Percentiles rank a stretch among this genome's conserved stretches.
Evolutionary conservation across 2,113 vertebrate species (phyloP).

Genomic region (Rhadina sibilatrix): DNA sequence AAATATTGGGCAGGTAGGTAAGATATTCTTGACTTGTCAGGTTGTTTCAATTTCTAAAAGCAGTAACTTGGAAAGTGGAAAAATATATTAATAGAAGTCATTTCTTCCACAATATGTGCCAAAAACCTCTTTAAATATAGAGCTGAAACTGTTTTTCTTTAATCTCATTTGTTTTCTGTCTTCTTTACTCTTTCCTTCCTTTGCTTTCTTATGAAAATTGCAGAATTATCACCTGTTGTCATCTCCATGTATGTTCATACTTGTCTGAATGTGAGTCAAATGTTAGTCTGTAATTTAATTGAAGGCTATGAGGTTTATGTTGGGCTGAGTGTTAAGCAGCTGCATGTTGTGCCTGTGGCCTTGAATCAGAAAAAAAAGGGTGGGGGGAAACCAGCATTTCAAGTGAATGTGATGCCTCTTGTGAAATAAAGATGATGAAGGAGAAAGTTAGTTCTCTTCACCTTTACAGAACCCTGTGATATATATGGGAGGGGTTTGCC

Average conservation of each 20-base stretch:
- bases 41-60: not conserved
- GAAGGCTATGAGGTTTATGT: not conserved
- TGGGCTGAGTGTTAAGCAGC: not conserved
- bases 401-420: not conserved
- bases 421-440: not conserved
- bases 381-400: not conserved
- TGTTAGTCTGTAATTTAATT: slow-evolving; percentile 21
- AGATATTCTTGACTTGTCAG: not conserved
- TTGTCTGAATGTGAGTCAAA: slow-evolving; percentile 48
- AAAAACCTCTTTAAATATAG: slow-evolving; percentile 17
- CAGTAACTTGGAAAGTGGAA: slow-evolving; percentile 13
- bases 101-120: not conserved
- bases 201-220: slow-evolving; percentile 30
- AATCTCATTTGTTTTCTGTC: not conserved
- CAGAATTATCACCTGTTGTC: slow-evolving; percentile 49
- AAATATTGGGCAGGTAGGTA: not conserved
- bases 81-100: slow-evolving; percentile 1
- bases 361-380: not conserved
- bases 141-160: not conserved
- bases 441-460: not conserved
- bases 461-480: not conserved
- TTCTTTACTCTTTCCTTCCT: not conserved
- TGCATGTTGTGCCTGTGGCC: not conserved
- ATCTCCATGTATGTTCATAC: slow-evolving; percentile 47
- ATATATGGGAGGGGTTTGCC: not conserved